Conservation (phyloP, 2,888 invertebrate species). For the Apodemia duryi region DNA sequence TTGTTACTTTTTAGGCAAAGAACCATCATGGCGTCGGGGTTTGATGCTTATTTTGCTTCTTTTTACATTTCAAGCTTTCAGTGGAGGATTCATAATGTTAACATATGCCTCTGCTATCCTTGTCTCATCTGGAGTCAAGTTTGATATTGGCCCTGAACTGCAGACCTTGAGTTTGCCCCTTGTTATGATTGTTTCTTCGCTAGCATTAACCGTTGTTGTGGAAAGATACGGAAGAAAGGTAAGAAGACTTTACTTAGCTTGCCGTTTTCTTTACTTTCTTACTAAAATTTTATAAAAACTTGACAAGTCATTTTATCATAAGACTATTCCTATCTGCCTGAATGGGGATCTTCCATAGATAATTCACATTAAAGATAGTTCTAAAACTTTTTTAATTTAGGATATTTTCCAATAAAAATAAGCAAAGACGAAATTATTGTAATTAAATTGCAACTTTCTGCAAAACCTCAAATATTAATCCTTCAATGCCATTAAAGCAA, state of each 20-base stretch:
- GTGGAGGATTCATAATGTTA: constrained; percentile 41
- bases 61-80: constrained; percentile 36
- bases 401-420: too few relatives aligned
- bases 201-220: constrained; percentile 37
- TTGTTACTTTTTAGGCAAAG: constrained; percentile 39
- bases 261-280: not conserved
- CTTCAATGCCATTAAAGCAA: too few relatives aligned
- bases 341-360: too few relatives aligned
- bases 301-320: too few relatives aligned
- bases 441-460: too few relatives aligned
- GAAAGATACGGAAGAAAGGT: constrained; percentile 30
- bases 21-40: constrained; percentile 43
- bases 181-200: constrained; percentile 41
- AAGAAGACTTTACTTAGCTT: not conserved
- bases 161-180: constrained; percentile 43
- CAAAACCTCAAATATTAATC: too few relatives aligned
- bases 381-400: too few relatives aligned
- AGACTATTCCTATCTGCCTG: too few relatives aligned
- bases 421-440: too few relatives aligned
- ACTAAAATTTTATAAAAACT: too few relatives aligned
- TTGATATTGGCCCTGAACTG: constrained; percentile 38
- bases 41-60: constrained; percentile 36
- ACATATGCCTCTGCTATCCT: constrained; percentile 44
- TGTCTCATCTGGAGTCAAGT: constrained; percentile 34
- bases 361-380: too few relatives aligned